phyloP scores from a whole-genome alignment of 1,140 invertebrate species.

The Hylaeus volcanicus region DNA sequence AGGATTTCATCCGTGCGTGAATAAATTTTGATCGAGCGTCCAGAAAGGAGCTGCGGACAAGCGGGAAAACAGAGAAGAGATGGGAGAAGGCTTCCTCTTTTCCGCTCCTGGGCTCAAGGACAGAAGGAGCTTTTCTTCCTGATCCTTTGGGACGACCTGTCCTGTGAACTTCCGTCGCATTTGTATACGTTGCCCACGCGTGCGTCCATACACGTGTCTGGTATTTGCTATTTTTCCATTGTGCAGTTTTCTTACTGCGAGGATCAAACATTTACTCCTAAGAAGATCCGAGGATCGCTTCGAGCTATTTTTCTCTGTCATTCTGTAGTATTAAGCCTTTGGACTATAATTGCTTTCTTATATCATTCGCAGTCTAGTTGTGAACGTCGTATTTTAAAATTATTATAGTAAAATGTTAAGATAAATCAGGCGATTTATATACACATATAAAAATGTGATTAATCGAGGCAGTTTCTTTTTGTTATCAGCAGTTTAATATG shows the following conservation, averaged over 20 bases:
- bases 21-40: constrained; percentile 53
- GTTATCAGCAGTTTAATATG: too few relatives aligned
- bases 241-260: neutral
- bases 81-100: neutral
- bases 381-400: too few relatives aligned
- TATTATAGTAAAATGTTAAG: too few relatives aligned
- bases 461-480: too few relatives aligned
- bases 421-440: too few relatives aligned
- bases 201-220: constrained; percentile 12
- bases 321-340: too few relatives aligned
- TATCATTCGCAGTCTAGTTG: neutral
- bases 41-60: constrained; percentile 7
- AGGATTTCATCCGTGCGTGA: constrained; percentile 45
- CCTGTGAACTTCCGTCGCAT: constrained; percentile 32
- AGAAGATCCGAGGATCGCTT: neutral
- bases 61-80: neutral
- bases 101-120: constrained; percentile 7
- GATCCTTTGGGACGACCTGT: constrained; percentile 37
- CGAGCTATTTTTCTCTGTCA: too few relatives aligned
- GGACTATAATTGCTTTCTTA: too few relatives aligned
- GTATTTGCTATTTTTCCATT: constrained; percentile 33
- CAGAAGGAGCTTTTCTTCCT: constrained; percentile 31
- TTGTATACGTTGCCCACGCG: neutral
- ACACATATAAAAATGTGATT: too few relatives aligned
- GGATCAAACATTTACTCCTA: constrained; percentile 7